Evolutionary conservation across 2,888 invertebrate species (phyloP).

Genomic region (Nephrotoma flavescens): DNA sequence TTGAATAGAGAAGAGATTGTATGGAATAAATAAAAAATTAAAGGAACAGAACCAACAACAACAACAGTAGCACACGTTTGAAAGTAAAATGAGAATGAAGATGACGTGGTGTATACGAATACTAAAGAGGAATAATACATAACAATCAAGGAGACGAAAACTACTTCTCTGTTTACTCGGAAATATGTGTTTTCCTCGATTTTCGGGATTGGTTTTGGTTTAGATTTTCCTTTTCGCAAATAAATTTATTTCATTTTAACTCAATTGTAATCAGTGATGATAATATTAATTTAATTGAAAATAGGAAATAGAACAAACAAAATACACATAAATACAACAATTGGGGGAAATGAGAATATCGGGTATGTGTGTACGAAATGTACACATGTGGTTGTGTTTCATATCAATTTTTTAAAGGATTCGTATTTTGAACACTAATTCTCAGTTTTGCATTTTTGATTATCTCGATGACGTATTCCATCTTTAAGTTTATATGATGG

Average conservation of each 20-base stretch:
- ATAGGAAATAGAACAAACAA: not conserved
- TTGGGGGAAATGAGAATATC: not conserved
- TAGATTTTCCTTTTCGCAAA: not conserved
- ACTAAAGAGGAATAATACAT: not conserved
- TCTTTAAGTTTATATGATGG: no score
- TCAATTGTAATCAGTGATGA: not conserved
- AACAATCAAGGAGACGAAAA: not conserved
- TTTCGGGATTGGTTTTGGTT: not conserved
- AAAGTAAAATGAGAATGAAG: not conserved
- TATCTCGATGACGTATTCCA: no score
- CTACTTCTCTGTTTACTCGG: not conserved
- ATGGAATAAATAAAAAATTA: not conserved
- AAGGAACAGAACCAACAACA: not conserved
- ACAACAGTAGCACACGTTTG: not conserved
- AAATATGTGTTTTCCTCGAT: not conserved
- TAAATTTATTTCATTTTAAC: not conserved
- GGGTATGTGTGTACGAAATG: not conserved
- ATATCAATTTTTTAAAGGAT: not conserved
- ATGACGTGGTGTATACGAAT: not conserved
- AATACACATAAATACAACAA: not conserved
- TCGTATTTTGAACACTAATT: not conserved
- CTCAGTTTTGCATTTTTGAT: no score
- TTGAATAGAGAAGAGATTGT: not conserved
- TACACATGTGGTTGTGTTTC: not conserved
- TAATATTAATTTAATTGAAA: not conserved